These are phyloP conservation scores for Rhagoletis zephyria DNA, from an alignment of 1,140 invertebrate genomes.

Conservation along the genomic window DNA sequence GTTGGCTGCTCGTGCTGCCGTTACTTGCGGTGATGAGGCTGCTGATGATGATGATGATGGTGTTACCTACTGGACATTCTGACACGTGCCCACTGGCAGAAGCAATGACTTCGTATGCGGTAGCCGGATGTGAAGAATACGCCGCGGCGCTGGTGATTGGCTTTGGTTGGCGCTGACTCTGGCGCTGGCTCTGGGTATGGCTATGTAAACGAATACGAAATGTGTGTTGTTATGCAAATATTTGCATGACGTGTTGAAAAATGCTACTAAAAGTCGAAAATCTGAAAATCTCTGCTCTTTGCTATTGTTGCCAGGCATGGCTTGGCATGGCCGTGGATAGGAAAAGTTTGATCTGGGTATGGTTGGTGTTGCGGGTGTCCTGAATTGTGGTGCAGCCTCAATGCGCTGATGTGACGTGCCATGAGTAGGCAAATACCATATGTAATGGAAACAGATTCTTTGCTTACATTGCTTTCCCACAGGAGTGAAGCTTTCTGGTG, in stretches of 20 bases:
- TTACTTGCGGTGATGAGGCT: neutral
- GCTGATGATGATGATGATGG: neutral
- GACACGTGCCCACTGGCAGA: constrained; percentile 8
- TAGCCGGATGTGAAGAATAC: neutral
- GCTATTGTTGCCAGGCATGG: constrained; percentile 12
- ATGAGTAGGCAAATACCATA: constrained; percentile 41
- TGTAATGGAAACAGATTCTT: constrained; percentile 50
- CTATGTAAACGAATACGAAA: constrained; percentile 46
- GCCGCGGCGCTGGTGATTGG: neutral
- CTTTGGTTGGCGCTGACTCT: neutral
- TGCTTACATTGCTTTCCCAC: neutral
- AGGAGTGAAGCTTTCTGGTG: neutral
- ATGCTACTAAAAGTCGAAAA: constrained; percentile 48
- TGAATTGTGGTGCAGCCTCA: neutral
- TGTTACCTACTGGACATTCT: constrained; percentile 4
- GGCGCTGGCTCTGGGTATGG: neutral
- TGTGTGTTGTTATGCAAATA: constrained; percentile 42
- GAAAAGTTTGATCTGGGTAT: neutral
- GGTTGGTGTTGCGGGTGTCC: neutral
- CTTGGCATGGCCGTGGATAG: neutral
- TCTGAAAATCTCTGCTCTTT: constrained; percentile 43
- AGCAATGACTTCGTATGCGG: neutral
- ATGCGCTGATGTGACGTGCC: constrained; percentile 18
- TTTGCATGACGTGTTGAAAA: constrained; percentile 54
- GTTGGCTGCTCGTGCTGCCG: no score